A percentile compares a stretch with the other conserved stretches of the same genome.
These are phyloP conservation scores for Leucopsar rothschildi DNA, from an alignment of 2,113 vertebrate species.

Conservation along the genomic window DNA sequence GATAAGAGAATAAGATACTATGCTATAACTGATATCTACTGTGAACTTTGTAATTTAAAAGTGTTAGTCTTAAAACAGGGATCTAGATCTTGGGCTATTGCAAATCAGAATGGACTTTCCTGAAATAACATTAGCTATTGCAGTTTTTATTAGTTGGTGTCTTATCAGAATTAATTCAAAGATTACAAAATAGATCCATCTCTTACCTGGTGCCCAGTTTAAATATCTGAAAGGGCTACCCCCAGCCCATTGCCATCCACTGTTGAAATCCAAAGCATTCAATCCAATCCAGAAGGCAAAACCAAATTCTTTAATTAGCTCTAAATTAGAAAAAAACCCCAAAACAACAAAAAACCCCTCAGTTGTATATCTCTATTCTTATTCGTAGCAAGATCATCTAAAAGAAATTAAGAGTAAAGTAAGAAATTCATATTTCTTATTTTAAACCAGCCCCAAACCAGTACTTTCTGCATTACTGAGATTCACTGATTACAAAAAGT, in stretches of 20 bases:
- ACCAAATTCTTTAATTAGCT: slow-evolving; percentile 58
- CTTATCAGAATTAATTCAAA: background rate
- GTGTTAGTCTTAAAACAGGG: background rate
- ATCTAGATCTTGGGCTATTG: background rate
- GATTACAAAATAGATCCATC: background rate
- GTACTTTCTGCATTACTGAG: background rate
- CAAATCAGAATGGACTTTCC: background rate
- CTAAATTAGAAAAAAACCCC: slow-evolving; percentile 48
- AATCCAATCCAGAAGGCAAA: slow-evolving; percentile 87
- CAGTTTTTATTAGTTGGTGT: background rate
- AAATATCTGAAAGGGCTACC: slow-evolving; percentile 87
- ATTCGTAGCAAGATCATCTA: background rate
- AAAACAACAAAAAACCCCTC: background rate
- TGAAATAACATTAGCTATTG: background rate
- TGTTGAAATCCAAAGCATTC: slow-evolving; percentile 81
- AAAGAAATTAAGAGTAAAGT: background rate
- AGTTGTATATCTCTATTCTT: background rate
- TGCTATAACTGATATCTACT: background rate
- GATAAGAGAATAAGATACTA: background rate
- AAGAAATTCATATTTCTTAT: background rate
- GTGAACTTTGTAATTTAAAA: background rate
- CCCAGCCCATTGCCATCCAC: slow-evolving; percentile 88
- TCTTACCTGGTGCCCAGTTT: slow-evolving; percentile 90
- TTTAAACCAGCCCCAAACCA: background rate
- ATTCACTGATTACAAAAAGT: background rate